Percentiles rank a stretch among this genome's conserved stretches.
Evolutionary conservation across 2,888 invertebrate species (phyloP).

Genomic region (Eudemis profundana): DNA sequence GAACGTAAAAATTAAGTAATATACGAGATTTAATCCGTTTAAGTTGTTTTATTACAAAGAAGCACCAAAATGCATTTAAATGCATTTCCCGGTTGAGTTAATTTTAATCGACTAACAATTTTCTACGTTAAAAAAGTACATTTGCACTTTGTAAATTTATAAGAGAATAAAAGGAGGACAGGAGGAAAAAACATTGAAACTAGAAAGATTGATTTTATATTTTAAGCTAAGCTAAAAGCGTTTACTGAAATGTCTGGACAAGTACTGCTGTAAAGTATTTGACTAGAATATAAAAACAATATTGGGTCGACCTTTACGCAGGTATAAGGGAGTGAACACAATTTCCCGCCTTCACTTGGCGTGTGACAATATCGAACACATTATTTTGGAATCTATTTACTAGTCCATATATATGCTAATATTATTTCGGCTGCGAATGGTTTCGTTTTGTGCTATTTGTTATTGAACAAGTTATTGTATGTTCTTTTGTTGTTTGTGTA

Average conservation of each 20-base stretch:
- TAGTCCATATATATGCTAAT: slow-evolving; percentile 42
- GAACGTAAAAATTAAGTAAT: too few relatives aligned
- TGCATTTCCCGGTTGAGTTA: background rate
- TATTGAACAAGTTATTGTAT: slow-evolving; percentile 27
- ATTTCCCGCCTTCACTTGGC: slow-evolving; percentile 30
- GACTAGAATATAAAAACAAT: slow-evolving; percentile 16
- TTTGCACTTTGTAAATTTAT: slow-evolving; percentile 2
- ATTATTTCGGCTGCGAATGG: slow-evolving; percentile 41
- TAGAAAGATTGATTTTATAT: too few relatives aligned
- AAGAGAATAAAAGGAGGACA: too few relatives aligned
- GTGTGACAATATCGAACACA: slow-evolving; percentile 41
- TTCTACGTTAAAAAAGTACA: background rate
- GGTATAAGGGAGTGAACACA: slow-evolving; percentile 26
- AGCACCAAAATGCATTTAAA: too few relatives aligned
- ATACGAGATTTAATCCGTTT: too few relatives aligned
- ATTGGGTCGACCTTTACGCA: slow-evolving; percentile 33
- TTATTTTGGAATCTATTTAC: slow-evolving; percentile 43
- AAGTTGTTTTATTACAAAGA: too few relatives aligned
- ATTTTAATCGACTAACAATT: slow-evolving; percentile 10
- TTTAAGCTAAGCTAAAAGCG: too few relatives aligned
- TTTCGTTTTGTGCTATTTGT: slow-evolving; percentile 41
- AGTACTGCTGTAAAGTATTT: background rate
- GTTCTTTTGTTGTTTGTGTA: slow-evolving; percentile 16
- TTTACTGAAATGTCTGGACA: background rate
- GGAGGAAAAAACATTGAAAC: too few relatives aligned